Conservation (phyloP, 2,888 invertebrate genomes). For the Drosophila helvetica region DNA sequence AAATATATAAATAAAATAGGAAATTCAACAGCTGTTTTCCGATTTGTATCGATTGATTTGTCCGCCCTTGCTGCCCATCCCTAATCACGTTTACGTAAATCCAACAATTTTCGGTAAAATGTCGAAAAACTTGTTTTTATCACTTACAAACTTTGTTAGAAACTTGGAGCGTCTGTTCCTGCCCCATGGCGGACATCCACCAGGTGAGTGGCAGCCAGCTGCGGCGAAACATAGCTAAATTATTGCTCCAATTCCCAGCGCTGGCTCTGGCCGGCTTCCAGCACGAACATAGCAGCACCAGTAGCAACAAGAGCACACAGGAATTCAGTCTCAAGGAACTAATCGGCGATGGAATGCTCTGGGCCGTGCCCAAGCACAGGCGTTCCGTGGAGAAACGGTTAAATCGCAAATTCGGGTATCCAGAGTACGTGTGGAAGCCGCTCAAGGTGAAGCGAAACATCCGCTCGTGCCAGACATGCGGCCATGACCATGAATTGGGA, state of each 20-base stretch:
- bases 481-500: constrained; percentile 91
- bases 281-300: constrained; percentile 30
- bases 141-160: constrained; percentile 83
- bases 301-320: constrained; percentile 11
- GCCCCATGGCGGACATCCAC: constrained; percentile 83
- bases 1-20: no score
- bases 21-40: no score
- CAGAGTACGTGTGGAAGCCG: constrained; percentile 88
- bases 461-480: constrained; percentile 91
- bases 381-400: constrained; percentile 90
- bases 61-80: neutral
- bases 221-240: no score
- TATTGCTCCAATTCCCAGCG: constrained; percentile 1
- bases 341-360: constrained; percentile 89
- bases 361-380: constrained; percentile 85
- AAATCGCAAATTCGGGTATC: constrained; percentile 89
- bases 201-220: constrained; percentile 81
- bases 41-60: constrained; percentile 5
- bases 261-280: constrained; percentile 64
- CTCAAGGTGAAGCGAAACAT: constrained; percentile 90
- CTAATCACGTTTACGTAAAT: constrained; percentile 36
- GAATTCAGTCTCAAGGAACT: constrained; percentile 87
- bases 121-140: constrained; percentile 75
- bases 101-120: constrained; percentile 55
- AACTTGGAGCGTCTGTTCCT: constrained; percentile 82